Evolutionary conservation across 2,888 invertebrate species (phyloP).

Genomic region (Eupithecia exiguata): DNA sequence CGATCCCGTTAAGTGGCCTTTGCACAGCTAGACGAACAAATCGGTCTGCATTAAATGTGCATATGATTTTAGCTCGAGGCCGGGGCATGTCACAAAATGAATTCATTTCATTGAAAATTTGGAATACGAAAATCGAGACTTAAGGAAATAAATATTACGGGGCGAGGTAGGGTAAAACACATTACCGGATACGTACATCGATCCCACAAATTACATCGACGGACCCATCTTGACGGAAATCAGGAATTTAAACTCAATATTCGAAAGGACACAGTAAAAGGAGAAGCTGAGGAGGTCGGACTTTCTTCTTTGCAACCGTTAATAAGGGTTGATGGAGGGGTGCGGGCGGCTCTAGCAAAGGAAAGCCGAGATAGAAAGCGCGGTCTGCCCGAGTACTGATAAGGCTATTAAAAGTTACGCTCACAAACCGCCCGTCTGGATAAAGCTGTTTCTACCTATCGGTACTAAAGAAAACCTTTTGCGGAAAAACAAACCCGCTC

Average conservation of each 20-base stretch:
- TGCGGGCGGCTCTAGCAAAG: conserved; percentile 52
- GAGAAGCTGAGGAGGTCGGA: conserved; percentile 47
- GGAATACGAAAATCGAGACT: not conserved
- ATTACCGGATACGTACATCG: conserved; percentile 1
- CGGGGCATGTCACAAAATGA: not conserved
- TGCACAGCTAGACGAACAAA: conserved; percentile 63
- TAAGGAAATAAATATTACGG: not conserved
- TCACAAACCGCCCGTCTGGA: conserved; percentile 68
- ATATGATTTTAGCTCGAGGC: conserved; percentile 29
- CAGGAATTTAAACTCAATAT: conserved; percentile 40
- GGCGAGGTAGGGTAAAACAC: not conserved
- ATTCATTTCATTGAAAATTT: not conserved
- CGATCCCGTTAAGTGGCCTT: conserved; percentile 74
- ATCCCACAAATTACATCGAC: conserved; percentile 16
- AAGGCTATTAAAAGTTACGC: conserved; percentile 83
- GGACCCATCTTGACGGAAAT: conserved; percentile 23
- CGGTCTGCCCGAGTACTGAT: conserved; percentile 75
- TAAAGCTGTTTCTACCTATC: conserved; percentile 67
- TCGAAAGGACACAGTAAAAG: conserved; percentile 38
- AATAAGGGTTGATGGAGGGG: conserved; percentile 68
- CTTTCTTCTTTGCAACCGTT: conserved; percentile 61
- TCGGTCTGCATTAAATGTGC: conserved; percentile 53
- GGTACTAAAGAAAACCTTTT: conserved; percentile 63
- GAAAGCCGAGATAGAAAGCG: conserved; percentile 61
- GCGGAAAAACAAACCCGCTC: conserved; percentile 53